Evolutionary conservation across 2,113 vertebrate species (phyloP), one percentile per base, ranked within the genome.

Genomic region (Formicarius rufipectus): DNA sequence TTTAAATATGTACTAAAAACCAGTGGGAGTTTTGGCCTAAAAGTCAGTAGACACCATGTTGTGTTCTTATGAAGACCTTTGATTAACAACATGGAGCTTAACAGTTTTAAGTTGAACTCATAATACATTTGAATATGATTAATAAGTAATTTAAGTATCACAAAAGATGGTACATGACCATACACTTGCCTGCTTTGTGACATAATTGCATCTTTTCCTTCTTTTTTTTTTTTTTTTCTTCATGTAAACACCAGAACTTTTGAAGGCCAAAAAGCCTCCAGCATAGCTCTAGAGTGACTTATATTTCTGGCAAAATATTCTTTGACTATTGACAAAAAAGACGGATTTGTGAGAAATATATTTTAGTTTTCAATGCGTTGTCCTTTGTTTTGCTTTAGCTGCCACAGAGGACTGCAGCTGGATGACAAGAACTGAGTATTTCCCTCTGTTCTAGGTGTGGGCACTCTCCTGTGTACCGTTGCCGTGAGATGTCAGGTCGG

Each of bases 401-500:
- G 27, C 5, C 49, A 5, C 16, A 14, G 21, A 30, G 31, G 30
- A 1, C 37, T 88, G 37, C 11, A 47, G 39, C 21, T 45, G 47
- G 19, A 2, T 90, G 33, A 19, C 18, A 24, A 12, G 9, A 56
- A 19, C 2, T 4, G 6, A 1, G 12, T 73, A 1, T 90, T 62
- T 71, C 6, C 89, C 4, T 9, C 40, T 68, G 21, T 30, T 93
- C 5, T 92, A 99, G 99, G 89, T 99, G 99, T 56, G 97, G 99
- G 17, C 95, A 35, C 58, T 99, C 98, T 1, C 98, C 99, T 6
- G 98, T 99, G 75, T 99, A 98, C 93, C 98, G 98, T 53, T 99
- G 98, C 50, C 98, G 99, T 37, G 98, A 99, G 89, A 98, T 99
- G 99, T 98, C 99, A 0, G 99, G 98, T 33, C 98, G 98, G 44